Evolutionary conservation across 2,113 vertebrate species (phyloP).

Genomic region (Pseudopodoces humilis): DNA sequence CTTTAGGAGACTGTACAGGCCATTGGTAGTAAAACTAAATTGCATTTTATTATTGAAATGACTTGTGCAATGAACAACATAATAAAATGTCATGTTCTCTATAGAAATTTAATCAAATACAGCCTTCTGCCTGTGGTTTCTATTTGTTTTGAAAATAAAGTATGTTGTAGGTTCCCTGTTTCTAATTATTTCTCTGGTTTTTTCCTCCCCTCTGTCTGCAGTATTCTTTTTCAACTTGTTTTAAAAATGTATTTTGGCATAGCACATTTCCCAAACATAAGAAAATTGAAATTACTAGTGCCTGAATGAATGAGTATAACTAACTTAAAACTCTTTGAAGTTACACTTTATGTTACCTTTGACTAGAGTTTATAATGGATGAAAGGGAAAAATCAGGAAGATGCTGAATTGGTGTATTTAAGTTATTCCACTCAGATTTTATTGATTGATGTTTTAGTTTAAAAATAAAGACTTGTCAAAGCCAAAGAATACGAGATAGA

Average conservation of each 20-base stretch:
- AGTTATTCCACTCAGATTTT: background rate
- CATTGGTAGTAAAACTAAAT: conserved; percentile 21
- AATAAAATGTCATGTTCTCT: background rate
- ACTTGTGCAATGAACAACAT: background rate
- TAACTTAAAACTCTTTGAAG: background rate
- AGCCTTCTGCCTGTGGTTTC: background rate
- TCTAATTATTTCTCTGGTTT: background rate
- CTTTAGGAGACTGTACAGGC: background rate
- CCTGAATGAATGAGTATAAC: accelerated
- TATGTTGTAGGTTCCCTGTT: background rate
- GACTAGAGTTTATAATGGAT: background rate
- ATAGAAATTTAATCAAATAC: background rate
- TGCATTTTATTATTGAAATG: background rate
- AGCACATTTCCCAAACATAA: background rate
- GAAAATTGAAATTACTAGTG: background rate
- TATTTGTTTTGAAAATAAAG: background rate
- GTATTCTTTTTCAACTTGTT: background rate
- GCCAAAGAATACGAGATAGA: accelerated
- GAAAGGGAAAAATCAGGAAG: background rate
- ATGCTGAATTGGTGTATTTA: background rate
- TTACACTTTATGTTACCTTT: background rate
- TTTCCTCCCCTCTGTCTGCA: background rate
- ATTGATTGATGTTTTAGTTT: background rate
- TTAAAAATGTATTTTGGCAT: background rate
- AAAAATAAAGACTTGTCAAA: background rate